Evolutionary conservation across 2,888 invertebrate genomes (phyloP).

Genomic region (Anthophora plumipes): DNA sequence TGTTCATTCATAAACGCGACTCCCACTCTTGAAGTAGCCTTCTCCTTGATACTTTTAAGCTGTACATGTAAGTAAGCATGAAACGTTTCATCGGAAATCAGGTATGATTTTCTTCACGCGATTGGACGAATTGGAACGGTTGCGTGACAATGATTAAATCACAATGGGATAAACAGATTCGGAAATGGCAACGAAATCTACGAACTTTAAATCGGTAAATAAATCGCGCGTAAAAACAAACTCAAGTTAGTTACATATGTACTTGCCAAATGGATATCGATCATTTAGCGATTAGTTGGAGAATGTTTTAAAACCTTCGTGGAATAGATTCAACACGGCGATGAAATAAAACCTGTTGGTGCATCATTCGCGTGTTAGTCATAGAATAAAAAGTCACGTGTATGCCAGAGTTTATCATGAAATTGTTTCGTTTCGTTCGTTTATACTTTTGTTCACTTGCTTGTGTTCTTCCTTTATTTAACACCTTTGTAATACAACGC

Average conservation of each 20-base stretch:
- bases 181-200: background rate
- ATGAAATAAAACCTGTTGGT: constrained; percentile 21
- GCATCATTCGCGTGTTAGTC: background rate
- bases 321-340: background rate
- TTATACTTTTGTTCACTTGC: background rate
- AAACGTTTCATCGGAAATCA: background rate
- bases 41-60: background rate
- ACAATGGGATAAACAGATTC: background rate
- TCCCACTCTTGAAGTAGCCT: constrained; percentile 17
- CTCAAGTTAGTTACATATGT: background rate
- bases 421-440: constrained; percentile 1
- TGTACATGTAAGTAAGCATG: too few relatives aligned
- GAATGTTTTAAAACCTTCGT: background rate
- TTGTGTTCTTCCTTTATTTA: background rate
- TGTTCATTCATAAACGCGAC: constrained; percentile 55
- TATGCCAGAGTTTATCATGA: background rate
- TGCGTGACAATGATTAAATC: background rate
- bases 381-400: constrained; percentile 12
- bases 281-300: background rate
- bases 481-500: background rate
- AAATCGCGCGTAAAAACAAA: background rate
- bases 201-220: background rate
- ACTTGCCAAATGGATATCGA: background rate
- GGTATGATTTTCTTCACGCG: too few relatives aligned
- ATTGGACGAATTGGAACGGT: background rate